Evolutionary conservation across 1,140 invertebrate species (phyloP).

Genomic region (Bradynema listronoti): DNA sequence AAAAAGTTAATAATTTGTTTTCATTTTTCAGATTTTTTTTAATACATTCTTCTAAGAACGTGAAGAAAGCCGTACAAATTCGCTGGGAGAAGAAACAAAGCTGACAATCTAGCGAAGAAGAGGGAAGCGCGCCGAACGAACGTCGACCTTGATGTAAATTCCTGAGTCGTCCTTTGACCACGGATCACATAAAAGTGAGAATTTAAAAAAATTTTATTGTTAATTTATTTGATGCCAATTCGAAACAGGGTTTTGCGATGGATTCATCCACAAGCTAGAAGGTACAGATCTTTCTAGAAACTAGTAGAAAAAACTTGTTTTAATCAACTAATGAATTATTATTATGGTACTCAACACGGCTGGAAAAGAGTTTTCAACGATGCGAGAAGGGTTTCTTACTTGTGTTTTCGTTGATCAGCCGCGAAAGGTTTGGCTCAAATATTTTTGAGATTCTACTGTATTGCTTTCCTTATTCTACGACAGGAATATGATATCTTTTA

Average conservation of each 20-base stretch:
- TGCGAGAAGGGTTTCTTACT: slow-evolving; percentile 92
- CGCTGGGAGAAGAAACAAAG: too few relatives aligned
- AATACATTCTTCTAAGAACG: too few relatives aligned
- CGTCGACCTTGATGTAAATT: too few relatives aligned
- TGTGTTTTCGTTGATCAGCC: slow-evolving; percentile 86
- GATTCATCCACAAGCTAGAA: slow-evolving; percentile 48
- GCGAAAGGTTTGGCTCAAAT: slow-evolving; percentile 66
- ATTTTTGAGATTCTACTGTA: slow-evolving; percentile 3
- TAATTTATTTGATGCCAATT: slow-evolving; percentile 81
- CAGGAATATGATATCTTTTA: background rate
- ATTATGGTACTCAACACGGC: slow-evolving; percentile 79
- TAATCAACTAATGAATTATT: background rate
- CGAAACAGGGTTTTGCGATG: slow-evolving; percentile 66
- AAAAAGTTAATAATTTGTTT: too few relatives aligned
- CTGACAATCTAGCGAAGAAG: too few relatives aligned
- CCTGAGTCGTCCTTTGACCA: too few relatives aligned
- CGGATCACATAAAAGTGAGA: too few relatives aligned
- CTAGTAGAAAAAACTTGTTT: background rate
- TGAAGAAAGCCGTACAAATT: too few relatives aligned
- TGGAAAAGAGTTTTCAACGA: slow-evolving; percentile 89
- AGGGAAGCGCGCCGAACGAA: too few relatives aligned
- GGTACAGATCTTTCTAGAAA: slow-evolving; percentile 23
- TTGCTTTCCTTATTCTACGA: background rate
- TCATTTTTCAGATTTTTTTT: too few relatives aligned
- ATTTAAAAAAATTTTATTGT: too few relatives aligned